Evolutionary conservation across 2,113 vertebrate species (phyloP), one percentile per base, ranked within the genome.

Genomic region (Pachypanchax playfairii): DNA sequence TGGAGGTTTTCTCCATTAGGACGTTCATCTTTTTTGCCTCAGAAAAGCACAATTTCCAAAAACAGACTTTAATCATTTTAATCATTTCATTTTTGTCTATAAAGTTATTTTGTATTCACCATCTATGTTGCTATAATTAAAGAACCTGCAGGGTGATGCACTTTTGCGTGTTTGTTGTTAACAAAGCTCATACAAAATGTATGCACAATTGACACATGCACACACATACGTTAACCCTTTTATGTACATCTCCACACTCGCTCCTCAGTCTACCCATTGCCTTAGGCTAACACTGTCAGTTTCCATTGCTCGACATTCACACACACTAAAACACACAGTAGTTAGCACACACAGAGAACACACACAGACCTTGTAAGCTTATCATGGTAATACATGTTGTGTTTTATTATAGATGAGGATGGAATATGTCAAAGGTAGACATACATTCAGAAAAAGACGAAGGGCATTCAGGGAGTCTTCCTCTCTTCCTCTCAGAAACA

Each of bases 351-450:
- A 26, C 55, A 13, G 18, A 54, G 62, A 52, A 67, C 20, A 42
- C 35, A 62, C 31, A 59, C 12, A 31, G 7, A 68, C 68, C 33
- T 64, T 43, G 76, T 60, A 43, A 26, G 57, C 55, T 84, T 76
- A n/a, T n/a, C n/a, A n/a, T n/a, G n/a, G 70, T 70, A 52, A 77
- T 65, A 67, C 51, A 52, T 85, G 75, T 83, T 81, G 56, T 73
- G 54, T 79, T 88, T 79, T 50, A 88, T 86, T 85, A 83, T 85
- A 80, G 65, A 86, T 79, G 83, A 84, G 66, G 74, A 83, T 70
- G 29, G 39, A 67, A 77, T 65, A 54, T 85, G 77, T 84, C 71
- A 78, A 26, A 65, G 41, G 22, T 17, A 74, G 61, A 47, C 35
- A 49, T 38, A 53, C 58, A 43, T 57, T 67, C 48, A 79, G 36